Evolutionary conservation across 1,140 invertebrate genomes (phyloP), one percentile per base, ranked within the genome.

Genomic region (Papilio dardanus): DNA sequence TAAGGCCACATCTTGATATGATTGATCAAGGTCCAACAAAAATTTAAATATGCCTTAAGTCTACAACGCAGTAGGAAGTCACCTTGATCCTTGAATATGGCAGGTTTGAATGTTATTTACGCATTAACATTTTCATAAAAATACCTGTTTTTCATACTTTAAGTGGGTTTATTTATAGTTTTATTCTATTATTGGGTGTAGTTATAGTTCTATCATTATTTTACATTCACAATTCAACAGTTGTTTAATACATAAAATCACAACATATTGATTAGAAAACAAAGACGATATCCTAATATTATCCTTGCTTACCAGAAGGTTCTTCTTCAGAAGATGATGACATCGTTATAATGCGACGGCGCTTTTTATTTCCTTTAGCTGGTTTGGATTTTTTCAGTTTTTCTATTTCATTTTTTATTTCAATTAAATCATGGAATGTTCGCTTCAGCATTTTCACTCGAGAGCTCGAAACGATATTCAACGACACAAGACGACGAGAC

Each of bases 361-460:
- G 54, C 12, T 30, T 30, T 62, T 28, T 62, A 28, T 12, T 5
- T 3, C 24, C 6, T 14, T 30, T 62, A 16, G 12, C 21, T 14
- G 21, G 0, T 14, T 30, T 62, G 24, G 54, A 3, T 4, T 62
- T 30, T 12, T 62, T 24, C 12, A 62, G 24, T 30, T 62, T 62
- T 5, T 21, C 54, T 28, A 62, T 12, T 28, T 62, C 30, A 1
- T 62, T 62, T 30, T 30, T 62, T 5, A 62, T 62, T 62, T 62
- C 54, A 62, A 62, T 62, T 62, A 62, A 62, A 62, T 62, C 54
- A 16, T 62, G 54, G 30, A 62, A 62, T 14, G 54, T 62, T 62
- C 54, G 54, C 24, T 62, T 62, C 24, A 62, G 54, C 54, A 62
- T 62, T 62, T 62, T 62, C 54, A 30, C 2, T 28, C 24, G 30